Evolutionary conservation across 2,113 vertebrate species (phyloP).

Genomic region (Pogona vitticeps): DNA sequence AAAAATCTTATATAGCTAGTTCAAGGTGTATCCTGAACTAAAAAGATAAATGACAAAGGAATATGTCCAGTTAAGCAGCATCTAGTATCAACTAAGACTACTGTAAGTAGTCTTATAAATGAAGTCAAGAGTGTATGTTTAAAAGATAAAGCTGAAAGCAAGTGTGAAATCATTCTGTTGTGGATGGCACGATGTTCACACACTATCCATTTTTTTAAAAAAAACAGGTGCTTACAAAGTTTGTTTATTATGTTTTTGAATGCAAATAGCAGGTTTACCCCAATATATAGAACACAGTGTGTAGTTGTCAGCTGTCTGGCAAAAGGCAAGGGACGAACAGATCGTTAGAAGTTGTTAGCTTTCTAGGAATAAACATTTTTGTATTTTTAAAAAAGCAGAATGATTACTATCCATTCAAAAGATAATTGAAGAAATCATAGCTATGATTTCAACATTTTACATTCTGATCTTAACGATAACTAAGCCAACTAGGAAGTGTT

Average conservation of each 20-base stretch:
- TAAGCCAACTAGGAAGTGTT: neutral
- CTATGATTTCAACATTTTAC: slow-evolving; percentile 21
- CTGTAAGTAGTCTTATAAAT: neutral
- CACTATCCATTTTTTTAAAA: neutral
- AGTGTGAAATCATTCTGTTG: neutral
- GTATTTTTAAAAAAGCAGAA: neutral
- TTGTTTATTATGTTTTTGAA: neutral
- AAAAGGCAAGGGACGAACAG: neutral
- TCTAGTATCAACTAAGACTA: neutral
- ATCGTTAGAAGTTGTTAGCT: neutral
- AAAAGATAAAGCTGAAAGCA: neutral
- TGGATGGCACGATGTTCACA: neutral
- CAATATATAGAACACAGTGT: neutral
- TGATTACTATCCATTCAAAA: neutral
- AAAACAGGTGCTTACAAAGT: neutral
- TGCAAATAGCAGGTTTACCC: neutral
- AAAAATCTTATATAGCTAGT: slow-evolving; percentile 13
- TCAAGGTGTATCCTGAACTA: no score
- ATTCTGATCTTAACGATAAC: neutral
- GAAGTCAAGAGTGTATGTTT: slow-evolving; percentile 1
- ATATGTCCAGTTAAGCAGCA: slow-evolving; percentile 11
- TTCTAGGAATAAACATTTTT: neutral
- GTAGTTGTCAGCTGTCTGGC: neutral
- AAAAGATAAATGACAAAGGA: neutral
- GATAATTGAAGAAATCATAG: slow-evolving; percentile 42